These are phyloP conservation scores for Pyrrhia umbra DNA, from an alignment of 2,888 invertebrate species.

Conservation along the genomic window DNA sequence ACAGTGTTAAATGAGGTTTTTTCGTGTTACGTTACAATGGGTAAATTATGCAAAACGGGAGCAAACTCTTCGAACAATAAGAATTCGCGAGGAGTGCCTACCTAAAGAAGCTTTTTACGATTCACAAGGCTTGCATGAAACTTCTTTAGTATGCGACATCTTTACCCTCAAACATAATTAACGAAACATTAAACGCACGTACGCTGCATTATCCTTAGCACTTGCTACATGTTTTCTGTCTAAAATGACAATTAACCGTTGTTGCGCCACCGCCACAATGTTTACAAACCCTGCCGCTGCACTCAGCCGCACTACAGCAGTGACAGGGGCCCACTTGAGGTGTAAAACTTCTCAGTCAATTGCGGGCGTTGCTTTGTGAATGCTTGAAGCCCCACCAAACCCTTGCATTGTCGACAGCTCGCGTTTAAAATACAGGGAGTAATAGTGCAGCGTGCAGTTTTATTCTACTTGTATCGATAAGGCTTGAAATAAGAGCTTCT, in stretches of 20 bases:
- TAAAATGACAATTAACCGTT: conserved; percentile 60
- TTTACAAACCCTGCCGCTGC: conserved; percentile 75
- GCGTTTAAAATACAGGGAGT: conserved; percentile 38
- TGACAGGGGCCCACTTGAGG: conserved; percentile 60
- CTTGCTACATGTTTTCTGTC: conserved; percentile 41
- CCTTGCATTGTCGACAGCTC: conserved; percentile 35
- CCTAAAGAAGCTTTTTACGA: conserved; percentile 2
- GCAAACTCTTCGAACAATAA: not conserved
- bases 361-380: conserved; percentile 59
- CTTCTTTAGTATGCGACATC: conserved; percentile 21
- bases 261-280: conserved; percentile 66
- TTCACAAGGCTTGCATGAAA: conserved; percentile 10
- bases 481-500: conserved; percentile 1
- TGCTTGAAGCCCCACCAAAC: conserved; percentile 55
- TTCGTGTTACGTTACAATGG: not conserved
- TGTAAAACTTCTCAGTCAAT: conserved; percentile 66
- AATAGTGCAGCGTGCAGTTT: conserved; percentile 6
- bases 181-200: conserved; percentile 42
- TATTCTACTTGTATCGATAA: conserved; percentile 19
- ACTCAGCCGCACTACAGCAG: conserved; percentile 64
- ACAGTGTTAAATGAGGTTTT: not conserved
- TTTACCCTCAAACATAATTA: conserved; percentile 33
- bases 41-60: not conserved
- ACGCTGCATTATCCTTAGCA: conserved; percentile 48
- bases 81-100: not conserved